Conservation (phyloP, 2,797 vertebrate species). For the Hoplostethus mediterraneus region DNA sequence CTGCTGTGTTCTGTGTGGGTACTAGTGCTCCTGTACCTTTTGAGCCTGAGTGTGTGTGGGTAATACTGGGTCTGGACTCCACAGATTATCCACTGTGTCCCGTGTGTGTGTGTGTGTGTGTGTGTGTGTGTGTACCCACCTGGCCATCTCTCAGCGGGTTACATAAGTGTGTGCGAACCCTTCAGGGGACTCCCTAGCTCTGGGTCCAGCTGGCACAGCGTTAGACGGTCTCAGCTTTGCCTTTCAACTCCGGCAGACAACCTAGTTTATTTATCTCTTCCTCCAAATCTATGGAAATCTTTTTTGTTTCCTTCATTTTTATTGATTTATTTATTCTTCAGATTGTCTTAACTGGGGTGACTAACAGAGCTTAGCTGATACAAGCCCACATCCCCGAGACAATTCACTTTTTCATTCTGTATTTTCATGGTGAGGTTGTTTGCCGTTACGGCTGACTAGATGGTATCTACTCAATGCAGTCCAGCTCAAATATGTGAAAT, state of each 20-base stretch:
- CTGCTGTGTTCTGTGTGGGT: conserved; percentile 53
- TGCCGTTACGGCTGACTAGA: conserved; percentile 47
- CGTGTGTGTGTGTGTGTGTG: conserved; percentile 9
- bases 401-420: conserved; percentile 52
- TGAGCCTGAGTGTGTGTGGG: conserved; percentile 54
- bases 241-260: conserved; percentile 61
- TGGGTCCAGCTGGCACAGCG: conserved; percentile 64
- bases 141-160: conserved; percentile 67
- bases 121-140: conserved; percentile 48
- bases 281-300: conserved; percentile 27
- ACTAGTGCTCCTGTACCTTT: conserved; percentile 25
- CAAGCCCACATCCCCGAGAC: conserved; percentile 35
- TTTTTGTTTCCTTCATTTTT: conserved; percentile 49
- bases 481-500: conserved; percentile 50
- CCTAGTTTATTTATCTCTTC: conserved; percentile 48
- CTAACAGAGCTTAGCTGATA: conserved; percentile 55
- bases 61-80: conserved; percentile 37
- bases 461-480: conserved; percentile 51
- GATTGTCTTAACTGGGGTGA: conserved; percentile 57
- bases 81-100: conserved; percentile 49
- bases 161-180: conserved; percentile 65
- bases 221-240: conserved; percentile 29
- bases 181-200: conserved; percentile 61
- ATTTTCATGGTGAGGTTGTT: conserved; percentile 67
- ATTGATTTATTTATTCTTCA: conserved; percentile 65